phyloP scores from a whole-genome alignment of 2,797 vertebrate genomes.

The Cyprinella venusta region DNA sequence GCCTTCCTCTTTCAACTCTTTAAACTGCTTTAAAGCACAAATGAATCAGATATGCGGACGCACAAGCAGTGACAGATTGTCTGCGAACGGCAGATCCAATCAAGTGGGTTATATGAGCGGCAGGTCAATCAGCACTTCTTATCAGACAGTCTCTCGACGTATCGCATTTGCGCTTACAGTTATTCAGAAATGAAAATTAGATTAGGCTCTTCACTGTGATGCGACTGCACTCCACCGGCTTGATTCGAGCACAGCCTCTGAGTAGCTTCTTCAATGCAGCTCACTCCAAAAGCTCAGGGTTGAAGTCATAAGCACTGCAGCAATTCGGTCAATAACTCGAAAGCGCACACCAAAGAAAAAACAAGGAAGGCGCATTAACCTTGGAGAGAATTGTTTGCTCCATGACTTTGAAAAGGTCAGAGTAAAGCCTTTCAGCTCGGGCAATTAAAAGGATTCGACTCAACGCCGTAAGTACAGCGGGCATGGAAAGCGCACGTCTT shows the following conservation, averaged over 20 bases:
- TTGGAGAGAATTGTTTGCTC: constrained; percentile 72
- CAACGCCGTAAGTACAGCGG: constrained; percentile 62
- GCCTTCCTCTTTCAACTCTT: constrained; percentile 22
- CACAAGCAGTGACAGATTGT: constrained; percentile 28
- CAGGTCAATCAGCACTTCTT: constrained; percentile 45
- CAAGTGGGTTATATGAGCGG: constrained; percentile 37
- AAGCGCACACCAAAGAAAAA: constrained; percentile 70
- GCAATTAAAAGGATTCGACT: constrained; percentile 74
- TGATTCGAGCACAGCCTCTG: constrained; percentile 76
- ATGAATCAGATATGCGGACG: constrained; percentile 4
- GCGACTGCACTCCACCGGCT: constrained; percentile 72
- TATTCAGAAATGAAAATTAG: constrained; percentile 72
- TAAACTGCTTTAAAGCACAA: constrained; percentile 23
- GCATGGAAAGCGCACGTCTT: constrained; percentile 55
- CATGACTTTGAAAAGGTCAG: constrained; percentile 77
- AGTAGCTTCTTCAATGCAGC: constrained; percentile 71
- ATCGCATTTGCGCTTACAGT: constrained; percentile 66
- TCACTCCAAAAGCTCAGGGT: constrained; percentile 52
- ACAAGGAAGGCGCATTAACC: constrained; percentile 65
- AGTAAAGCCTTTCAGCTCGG: constrained; percentile 70
- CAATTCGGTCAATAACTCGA: constrained; percentile 62
- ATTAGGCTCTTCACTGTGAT: constrained; percentile 77
- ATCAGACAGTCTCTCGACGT: constrained; percentile 26
- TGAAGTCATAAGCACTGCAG: constrained; percentile 51
- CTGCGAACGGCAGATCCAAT: constrained; percentile 30